Percentiles rank a stretch among this genome's conserved stretches.
These are phyloP conservation scores for Volucella inanis DNA, from an alignment of 2,888 invertebrate species.

Conservation along the genomic window DNA sequence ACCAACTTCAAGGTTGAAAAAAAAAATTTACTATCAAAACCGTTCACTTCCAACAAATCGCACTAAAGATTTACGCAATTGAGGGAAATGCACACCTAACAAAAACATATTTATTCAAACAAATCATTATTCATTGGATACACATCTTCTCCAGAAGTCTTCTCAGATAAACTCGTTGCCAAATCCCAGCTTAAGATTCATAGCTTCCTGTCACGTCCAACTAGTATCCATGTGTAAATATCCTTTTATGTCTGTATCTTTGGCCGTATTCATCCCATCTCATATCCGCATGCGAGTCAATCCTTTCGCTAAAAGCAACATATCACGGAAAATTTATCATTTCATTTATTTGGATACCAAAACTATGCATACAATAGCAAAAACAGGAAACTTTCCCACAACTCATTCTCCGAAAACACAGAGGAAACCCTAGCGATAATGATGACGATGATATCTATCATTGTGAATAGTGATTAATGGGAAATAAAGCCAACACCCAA, in stretches of 20 bases:
- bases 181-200: conserved; percentile 11
- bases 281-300: conserved; percentile 24
- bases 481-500: conserved; percentile 54
- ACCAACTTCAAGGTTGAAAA: too few species aligned
- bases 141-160: background rate
- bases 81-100: background rate
- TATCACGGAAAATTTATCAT: conserved; percentile 16
- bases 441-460: conserved; percentile 43
- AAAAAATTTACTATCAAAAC: too few species aligned
- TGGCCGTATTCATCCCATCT: background rate
- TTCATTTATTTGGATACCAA: conserved; percentile 25
- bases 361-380: conserved; percentile 8
- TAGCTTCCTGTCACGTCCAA: conserved; percentile 7
- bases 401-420: background rate
- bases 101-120: background rate
- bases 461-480: conserved; percentile 58
- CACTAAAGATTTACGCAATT: too few species aligned
- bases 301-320: conserved; percentile 28
- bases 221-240: background rate
- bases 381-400: conserved; percentile 2
- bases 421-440: conserved; percentile 19
- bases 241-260: too few species aligned
- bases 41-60: too few species aligned
- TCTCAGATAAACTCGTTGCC: background rate
- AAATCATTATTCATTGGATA: conserved; percentile 11